These are phyloP conservation scores for Limnephilus rhombicus DNA, from an alignment of 2,888 invertebrate species.

Conservation along the genomic window DNA sequence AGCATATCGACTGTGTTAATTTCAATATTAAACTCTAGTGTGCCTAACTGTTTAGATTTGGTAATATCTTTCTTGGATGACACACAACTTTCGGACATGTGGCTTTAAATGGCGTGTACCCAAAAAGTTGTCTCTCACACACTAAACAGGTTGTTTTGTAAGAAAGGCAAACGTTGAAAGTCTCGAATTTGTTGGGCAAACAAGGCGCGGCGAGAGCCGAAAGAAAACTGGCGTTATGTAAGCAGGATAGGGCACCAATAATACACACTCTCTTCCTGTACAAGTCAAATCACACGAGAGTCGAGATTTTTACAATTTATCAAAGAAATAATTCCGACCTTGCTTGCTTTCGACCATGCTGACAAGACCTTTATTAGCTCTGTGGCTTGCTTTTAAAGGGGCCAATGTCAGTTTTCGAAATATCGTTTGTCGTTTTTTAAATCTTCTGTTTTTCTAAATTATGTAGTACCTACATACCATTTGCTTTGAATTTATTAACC, in stretches of 20 bases:
- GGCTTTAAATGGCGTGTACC: not conserved
- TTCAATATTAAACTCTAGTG: not conserved
- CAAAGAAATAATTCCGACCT: not conserved
- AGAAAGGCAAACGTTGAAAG: constrained; percentile 38
- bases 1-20: constrained; percentile 25
- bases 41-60: not conserved
- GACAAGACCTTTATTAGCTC: too few relatives aligned
- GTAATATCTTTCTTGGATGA: not conserved
- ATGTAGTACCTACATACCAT: too few relatives aligned
- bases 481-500: too few relatives aligned
- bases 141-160: constrained; percentile 45
- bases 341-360: not conserved
- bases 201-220: constrained; percentile 48
- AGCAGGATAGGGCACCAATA: constrained; percentile 29
- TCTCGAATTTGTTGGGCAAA: constrained; percentile 50
- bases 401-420: too few relatives aligned
- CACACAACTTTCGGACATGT: not conserved
- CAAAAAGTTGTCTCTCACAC: not conserved
- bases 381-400: too few relatives aligned
- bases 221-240: constrained; percentile 23
- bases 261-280: constrained; percentile 45
- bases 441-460: too few relatives aligned
- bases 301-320: not conserved
- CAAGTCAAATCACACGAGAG: not conserved
- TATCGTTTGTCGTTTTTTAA: too few relatives aligned